phyloP scores from a whole-genome alignment of 2,113 vertebrate species.

The Hydrochoerus hydrochaeris region DNA sequence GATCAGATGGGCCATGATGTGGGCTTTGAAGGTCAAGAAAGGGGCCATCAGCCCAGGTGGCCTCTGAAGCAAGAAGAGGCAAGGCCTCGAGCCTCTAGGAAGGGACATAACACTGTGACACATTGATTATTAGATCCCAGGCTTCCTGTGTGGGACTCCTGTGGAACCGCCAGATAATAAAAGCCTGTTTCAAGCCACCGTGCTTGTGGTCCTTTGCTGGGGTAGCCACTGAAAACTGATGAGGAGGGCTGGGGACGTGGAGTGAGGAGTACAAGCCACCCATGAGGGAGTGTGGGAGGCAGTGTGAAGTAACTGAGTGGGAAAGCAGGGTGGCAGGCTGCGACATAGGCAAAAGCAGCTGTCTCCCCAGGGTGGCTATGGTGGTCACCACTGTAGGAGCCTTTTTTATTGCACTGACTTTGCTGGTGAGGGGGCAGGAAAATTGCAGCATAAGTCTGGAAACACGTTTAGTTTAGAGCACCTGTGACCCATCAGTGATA shows the following conservation, averaged over 20 bases:
- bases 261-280: background rate
- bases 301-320: background rate
- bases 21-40: background rate
- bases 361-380: background rate
- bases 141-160: background rate
- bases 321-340: background rate
- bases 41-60: background rate
- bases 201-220: background rate
- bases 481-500: background rate
- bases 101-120: background rate
- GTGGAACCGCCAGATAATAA: background rate
- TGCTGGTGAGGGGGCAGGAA: background rate
- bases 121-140: background rate
- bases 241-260: background rate
- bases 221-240: background rate
- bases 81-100: background rate
- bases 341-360: background rate
- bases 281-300: background rate
- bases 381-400: background rate
- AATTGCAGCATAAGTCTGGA: background rate
- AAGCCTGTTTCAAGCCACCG: background rate
- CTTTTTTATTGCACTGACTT: background rate
- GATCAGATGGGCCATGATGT: too few species aligned
- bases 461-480: too few species aligned
- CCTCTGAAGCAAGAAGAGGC: background rate